Percentiles rank a stretch among this genome's conserved stretches.
phyloP scores from a whole-genome alignment of 2,113 vertebrate species.

The Trematomus loennbergii region DNA sequence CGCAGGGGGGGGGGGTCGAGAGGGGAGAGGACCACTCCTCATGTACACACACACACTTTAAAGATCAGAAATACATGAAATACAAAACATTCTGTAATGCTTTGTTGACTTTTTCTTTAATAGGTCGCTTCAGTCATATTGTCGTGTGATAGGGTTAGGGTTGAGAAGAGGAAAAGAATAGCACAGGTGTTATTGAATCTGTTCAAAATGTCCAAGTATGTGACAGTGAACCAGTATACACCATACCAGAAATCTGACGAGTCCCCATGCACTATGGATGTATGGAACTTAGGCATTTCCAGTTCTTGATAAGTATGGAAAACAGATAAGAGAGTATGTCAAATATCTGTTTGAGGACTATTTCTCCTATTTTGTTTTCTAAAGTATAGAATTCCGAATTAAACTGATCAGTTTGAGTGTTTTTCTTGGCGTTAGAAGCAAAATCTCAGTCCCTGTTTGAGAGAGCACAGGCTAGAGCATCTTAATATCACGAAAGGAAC shows the following conservation, averaged over 20 bases:
- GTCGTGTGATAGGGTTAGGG: no score
- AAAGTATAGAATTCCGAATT: background rate
- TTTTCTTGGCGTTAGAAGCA: background rate
- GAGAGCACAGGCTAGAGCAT: no score
- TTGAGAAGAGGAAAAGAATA: no score
- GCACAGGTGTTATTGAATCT: background rate
- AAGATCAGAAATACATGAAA: conserved; percentile 14
- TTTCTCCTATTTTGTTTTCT: background rate
- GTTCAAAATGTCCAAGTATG: background rate
- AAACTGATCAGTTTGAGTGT: background rate
- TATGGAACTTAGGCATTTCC: background rate
- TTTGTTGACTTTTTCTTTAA: background rate
- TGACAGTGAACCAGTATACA: background rate
- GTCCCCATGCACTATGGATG: background rate
- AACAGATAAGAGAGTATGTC: background rate
- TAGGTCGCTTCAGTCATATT: no score
- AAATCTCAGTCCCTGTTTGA: no score
- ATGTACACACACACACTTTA: background rate
- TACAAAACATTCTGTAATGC: background rate
- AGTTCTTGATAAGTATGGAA: background rate
- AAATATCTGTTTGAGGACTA: background rate
- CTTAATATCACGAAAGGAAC: no score
- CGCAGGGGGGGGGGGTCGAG: conserved; percentile 41
- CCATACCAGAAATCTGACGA: no score
- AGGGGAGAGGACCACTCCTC: conserved; percentile 23